phyloP scores from a whole-genome alignment of 2,797 vertebrate species.

The Anisognathus igniventris region DNA sequence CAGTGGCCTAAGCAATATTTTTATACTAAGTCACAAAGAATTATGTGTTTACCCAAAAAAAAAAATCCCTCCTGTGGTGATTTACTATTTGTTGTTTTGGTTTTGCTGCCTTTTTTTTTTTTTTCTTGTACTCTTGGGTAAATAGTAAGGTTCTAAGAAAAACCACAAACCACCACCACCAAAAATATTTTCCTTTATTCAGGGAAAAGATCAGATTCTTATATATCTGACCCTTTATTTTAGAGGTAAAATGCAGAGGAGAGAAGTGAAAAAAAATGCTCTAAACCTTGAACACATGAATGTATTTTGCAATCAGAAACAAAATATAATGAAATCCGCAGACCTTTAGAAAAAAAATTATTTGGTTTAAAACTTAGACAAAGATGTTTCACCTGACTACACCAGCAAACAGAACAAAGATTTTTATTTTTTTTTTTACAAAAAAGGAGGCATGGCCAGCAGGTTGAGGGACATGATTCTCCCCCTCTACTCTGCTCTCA shows the following conservation, averaged over 20 bases:
- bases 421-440: background rate
- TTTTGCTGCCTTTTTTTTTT: background rate
- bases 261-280: background rate
- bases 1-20: background rate
- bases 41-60: background rate
- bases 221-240: background rate
- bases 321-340: background rate
- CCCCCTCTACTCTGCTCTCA: background rate
- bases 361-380: background rate
- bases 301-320: background rate
- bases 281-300: background rate
- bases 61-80: background rate
- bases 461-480: background rate
- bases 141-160: background rate
- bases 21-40: background rate
- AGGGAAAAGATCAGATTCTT: background rate
- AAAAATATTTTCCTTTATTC: background rate
- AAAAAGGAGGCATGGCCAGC: background rate
- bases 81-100: background rate
- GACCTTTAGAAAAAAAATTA: rapidly evolving
- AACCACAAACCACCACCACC: rapidly evolving
- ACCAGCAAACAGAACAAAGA: background rate
- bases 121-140: background rate
- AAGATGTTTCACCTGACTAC: background rate
- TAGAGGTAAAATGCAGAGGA: background rate